phyloP scores from a whole-genome alignment of 2,888 invertebrate genomes.

The Adelphocoris suturalis region DNA sequence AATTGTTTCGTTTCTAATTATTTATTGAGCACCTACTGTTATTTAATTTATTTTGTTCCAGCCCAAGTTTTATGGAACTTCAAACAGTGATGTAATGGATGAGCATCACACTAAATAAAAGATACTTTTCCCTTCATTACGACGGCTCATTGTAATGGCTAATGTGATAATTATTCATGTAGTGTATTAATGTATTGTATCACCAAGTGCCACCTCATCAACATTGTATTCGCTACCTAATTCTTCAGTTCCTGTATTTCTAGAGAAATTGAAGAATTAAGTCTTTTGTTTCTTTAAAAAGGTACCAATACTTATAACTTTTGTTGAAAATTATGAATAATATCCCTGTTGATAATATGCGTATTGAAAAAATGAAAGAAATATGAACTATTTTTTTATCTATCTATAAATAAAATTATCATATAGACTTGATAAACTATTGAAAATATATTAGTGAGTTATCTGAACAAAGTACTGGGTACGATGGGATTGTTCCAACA shows the following conservation, averaged over 20 bases:
- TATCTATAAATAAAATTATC: no score
- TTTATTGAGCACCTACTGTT: no score
- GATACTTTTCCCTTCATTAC: neutral
- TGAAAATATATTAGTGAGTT: no score
- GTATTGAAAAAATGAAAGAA: neutral
- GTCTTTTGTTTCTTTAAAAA: no score
- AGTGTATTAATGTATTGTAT: neutral
- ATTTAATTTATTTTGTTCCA: constrained; percentile 66
- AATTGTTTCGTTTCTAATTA: no score
- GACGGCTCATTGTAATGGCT: neutral
- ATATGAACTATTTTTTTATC: no score
- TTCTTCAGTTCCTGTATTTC: neutral
- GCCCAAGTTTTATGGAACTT: constrained; percentile 74
- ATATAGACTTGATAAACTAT: no score
- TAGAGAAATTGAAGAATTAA: neutral
- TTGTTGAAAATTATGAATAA: neutral
- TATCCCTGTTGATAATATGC: neutral
- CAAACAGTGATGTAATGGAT: constrained; percentile 61
- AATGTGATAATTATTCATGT: neutral
- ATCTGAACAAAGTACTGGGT: no score
- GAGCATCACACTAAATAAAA: constrained; percentile 44
- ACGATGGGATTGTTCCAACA: no score
- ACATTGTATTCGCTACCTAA: neutral
- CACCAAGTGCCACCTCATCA: constrained; percentile 37
- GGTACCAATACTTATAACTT: neutral